These are phyloP conservation scores for Capromys pilorides DNA, from an alignment of 2,797 vertebrate species.

Conservation along the genomic window DNA sequence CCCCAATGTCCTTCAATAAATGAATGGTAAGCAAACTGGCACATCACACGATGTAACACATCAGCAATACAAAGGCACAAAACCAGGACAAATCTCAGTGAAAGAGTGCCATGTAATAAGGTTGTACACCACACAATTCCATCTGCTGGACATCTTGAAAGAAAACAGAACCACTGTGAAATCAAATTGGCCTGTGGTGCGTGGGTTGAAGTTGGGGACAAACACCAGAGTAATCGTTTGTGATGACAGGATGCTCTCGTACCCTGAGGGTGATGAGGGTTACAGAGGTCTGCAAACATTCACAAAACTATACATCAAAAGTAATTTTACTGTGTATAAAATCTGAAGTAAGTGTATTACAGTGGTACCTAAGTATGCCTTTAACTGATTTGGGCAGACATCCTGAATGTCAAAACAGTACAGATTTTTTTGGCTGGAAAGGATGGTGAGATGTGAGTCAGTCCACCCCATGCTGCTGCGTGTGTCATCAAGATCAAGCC, in stretches of 20 bases:
- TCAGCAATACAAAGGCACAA: conserved; percentile 26
- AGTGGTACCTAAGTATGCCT: background rate
- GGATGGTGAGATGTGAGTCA: background rate
- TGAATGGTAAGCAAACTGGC: conserved; percentile 36
- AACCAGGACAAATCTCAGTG: background rate
- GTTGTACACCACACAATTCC: background rate
- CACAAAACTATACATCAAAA: background rate
- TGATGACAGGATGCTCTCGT: background rate
- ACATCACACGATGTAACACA: background rate
- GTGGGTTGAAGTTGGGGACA: background rate
- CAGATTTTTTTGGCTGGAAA: background rate
- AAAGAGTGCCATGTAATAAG: conserved; percentile 48
- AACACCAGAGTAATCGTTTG: background rate
- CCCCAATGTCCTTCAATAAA: background rate
- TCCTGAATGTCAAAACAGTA: background rate
- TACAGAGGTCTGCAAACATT: background rate
- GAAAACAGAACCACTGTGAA: background rate
- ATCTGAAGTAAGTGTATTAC: background rate
- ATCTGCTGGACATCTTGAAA: background rate
- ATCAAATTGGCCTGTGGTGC: background rate
- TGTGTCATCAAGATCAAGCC: background rate
- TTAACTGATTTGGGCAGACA: background rate
- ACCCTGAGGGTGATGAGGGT: background rate
- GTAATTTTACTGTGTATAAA: background rate
- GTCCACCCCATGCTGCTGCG: background rate